Evolutionary conservation across 2,888 invertebrate species (phyloP).

Genomic region (Xanthia icteritia): DNA sequence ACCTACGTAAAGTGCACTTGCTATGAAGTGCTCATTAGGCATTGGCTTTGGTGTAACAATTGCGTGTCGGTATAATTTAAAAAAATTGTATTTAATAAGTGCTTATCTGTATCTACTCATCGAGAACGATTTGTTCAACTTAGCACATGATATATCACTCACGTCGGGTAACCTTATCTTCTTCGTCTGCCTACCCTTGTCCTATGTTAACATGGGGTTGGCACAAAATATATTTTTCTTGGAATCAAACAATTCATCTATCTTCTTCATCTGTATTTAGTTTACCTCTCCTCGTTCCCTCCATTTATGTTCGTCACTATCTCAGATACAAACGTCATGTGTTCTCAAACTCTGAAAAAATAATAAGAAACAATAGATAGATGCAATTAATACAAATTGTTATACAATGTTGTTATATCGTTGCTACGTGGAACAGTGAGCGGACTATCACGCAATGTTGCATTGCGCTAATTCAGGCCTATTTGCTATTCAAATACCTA

Average conservation of each 20-base stretch:
- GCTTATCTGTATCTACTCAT: constrained; percentile 8
- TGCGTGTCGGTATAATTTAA: constrained; percentile 29
- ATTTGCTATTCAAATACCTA: constrained; percentile 57
- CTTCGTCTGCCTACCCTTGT: neutral
- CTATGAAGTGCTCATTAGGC: constrained; percentile 11
- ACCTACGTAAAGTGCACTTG: neutral
- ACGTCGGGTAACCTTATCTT: neutral
- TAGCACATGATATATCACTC: constrained; percentile 14
- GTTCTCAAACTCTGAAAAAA: constrained; percentile 6
- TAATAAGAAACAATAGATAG: constrained; percentile 24
- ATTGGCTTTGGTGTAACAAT: constrained; percentile 30
- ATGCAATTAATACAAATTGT: constrained; percentile 20
- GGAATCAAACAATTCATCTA: neutral
- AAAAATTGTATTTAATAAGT: constrained; percentile 14
- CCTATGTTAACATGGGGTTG: neutral
- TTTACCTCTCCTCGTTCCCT: neutral
- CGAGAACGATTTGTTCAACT: constrained; percentile 17
- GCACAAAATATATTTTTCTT: neutral
- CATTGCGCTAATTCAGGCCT: constrained; percentile 54
- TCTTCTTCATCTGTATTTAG: neutral
- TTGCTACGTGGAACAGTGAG: constrained; percentile 44
- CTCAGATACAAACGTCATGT: neutral
- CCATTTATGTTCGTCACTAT: neutral
- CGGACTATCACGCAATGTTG: constrained; percentile 65
- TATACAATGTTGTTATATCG: constrained; percentile 51